These are phyloP conservation scores for Mylabris phalerata DNA, from an alignment of 1,140 invertebrate species.

Conservation along the genomic window DNA sequence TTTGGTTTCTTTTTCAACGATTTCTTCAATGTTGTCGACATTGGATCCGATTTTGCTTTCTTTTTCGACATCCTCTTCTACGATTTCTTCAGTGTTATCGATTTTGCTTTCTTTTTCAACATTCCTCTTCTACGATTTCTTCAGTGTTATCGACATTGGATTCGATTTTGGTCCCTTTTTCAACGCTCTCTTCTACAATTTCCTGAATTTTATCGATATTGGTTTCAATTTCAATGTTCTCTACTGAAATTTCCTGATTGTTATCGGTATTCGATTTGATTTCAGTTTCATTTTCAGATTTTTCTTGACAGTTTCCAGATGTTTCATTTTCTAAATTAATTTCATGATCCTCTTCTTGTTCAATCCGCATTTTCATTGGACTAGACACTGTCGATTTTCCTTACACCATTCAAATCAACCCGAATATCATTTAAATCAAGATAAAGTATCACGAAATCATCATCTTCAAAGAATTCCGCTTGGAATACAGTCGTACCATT, in stretches of 20 bases:
- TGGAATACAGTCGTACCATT: constrained; percentile 41
- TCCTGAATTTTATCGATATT: background rate
- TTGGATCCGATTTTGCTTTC: too few relatives aligned
- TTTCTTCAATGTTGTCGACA: too few relatives aligned
- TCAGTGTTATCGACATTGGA: background rate
- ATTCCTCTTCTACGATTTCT: background rate
- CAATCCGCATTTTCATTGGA: constrained; percentile 1
- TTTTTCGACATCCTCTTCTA: too few relatives aligned
- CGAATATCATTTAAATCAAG: constrained; percentile 30
- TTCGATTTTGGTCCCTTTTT: background rate
- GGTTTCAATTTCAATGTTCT: too few relatives aligned
- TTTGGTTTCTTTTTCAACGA: too few relatives aligned
- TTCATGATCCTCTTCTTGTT: background rate
- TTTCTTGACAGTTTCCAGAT: too few relatives aligned
- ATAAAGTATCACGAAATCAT: constrained; percentile 26
- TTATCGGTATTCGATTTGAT: background rate
- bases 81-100: too few relatives aligned
- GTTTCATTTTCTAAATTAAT: too few relatives aligned
- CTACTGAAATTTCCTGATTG: too few relatives aligned
- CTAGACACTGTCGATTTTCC: constrained; percentile 17
- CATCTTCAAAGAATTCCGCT: constrained; percentile 27
- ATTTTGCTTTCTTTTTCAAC: background rate
- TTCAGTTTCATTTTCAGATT: background rate
- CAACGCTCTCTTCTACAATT: background rate
- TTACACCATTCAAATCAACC: constrained; percentile 21